A percentile compares a stretch with the other conserved stretches of the same genome.
Conservation (phyloP, 2,797 vertebrate species). For the Ibycter americanus region DNA sequence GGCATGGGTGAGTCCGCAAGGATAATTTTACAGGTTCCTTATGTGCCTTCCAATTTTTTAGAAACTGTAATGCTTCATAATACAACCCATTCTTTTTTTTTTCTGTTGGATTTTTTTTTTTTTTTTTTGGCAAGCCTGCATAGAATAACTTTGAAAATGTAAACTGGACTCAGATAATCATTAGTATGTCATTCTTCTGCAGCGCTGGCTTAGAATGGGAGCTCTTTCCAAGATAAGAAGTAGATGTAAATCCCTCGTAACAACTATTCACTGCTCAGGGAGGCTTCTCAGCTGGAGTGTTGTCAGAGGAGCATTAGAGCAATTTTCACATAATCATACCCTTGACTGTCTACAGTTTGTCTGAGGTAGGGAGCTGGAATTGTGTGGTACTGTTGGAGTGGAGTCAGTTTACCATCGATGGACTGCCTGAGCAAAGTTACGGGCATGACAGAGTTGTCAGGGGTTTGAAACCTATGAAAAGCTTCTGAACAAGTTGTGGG, state of each 20-base stretch:
- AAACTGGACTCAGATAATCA: not conserved
- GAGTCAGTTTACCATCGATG: not conserved
- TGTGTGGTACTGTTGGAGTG: not conserved
- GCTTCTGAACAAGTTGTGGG: not conserved
- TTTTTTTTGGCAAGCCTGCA: not conserved
- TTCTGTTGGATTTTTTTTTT: not conserved
- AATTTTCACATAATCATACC: not conserved
- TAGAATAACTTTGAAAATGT: not conserved
- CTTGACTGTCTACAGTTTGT: not conserved
- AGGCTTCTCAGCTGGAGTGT: not conserved
- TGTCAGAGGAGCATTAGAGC: not conserved
- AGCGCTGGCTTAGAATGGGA: not conserved
- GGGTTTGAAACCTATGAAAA: not conserved
- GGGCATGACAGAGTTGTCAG: not conserved
- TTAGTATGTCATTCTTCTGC: not conserved
- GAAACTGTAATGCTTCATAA: not conserved
- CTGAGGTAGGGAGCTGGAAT: not conserved
- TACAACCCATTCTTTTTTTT: not conserved
- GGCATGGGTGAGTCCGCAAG: not conserved
- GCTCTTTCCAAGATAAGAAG: not conserved
- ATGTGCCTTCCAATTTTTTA: not conserved
- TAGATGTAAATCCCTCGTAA: not conserved
- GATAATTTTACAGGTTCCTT: not conserved
- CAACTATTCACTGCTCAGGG: not conserved
- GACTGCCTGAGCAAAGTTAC: not conserved